These are phyloP conservation scores for Crossocerus cetratus DNA, from an alignment of 2,888 invertebrate species.

Conservation along the genomic window DNA sequence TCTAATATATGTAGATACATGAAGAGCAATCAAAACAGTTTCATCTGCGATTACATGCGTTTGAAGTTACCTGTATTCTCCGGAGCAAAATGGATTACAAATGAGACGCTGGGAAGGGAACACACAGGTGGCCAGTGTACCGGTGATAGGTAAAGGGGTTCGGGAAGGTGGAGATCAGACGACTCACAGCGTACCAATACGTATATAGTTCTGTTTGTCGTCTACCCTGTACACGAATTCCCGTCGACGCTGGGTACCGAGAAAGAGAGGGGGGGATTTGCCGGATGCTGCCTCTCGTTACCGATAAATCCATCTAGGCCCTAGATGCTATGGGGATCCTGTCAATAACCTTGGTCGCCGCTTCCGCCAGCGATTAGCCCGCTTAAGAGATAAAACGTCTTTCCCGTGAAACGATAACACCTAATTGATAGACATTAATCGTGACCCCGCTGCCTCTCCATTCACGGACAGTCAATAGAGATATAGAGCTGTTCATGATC, in stretches of 20 bases:
- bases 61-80: not conserved
- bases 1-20: too few relatives aligned
- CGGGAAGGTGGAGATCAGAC: constrained; percentile 24
- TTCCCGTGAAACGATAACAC: constrained; percentile 11
- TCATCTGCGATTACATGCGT: too few relatives aligned
- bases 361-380: constrained; percentile 50
- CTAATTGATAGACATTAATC: constrained; percentile 4
- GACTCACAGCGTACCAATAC: constrained; percentile 23
- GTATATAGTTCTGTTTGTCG: constrained; percentile 47
- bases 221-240: constrained; percentile 34
- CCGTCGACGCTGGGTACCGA: constrained; percentile 24
- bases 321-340: constrained; percentile 20
- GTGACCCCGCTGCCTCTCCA: too few relatives aligned
- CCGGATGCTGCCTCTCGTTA: constrained; percentile 51
- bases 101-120: constrained; percentile 37
- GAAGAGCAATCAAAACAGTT: too few relatives aligned
- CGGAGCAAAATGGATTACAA: constrained; percentile 11
- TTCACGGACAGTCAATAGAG: too few relatives aligned
- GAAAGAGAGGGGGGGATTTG: constrained; percentile 27
- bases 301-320: constrained; percentile 34
- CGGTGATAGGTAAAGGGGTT: not conserved
- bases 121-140: constrained; percentile 23
- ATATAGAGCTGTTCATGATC: too few relatives aligned
- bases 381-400: constrained; percentile 18
- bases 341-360: constrained; percentile 18